Conservation (phyloP, 1,140 invertebrate genomes). For the Papilio helenus region DNA sequence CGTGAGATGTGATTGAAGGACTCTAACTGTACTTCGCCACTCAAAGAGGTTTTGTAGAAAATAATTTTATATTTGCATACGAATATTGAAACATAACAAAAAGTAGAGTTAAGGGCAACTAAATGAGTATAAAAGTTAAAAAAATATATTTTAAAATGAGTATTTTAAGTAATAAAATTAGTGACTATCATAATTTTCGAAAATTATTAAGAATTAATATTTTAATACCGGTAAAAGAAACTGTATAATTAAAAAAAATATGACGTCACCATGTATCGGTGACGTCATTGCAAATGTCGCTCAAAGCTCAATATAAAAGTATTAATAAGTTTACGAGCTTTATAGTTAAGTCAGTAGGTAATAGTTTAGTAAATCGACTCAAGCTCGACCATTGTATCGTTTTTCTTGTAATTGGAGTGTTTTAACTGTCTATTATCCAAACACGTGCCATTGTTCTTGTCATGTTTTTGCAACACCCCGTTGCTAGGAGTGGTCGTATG, state of each 20-base stretch:
- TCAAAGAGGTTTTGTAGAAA: not conserved
- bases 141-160: too few species aligned
- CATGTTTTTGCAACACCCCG: conserved; percentile 34
- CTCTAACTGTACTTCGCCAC: conserved; percentile 15
- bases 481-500: conserved; percentile 13
- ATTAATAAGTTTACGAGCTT: not conserved
- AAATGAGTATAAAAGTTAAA: too few species aligned
- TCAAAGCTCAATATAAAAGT: too few species aligned
- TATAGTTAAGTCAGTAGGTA: not conserved
- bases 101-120: too few species aligned
- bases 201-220: too few species aligned
- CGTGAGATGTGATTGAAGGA: conserved; percentile 29
- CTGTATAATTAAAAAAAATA: too few species aligned
- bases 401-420: conserved; percentile 50
- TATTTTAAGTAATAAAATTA: too few species aligned
- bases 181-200: too few species aligned
- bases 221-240: too few species aligned
- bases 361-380: conserved; percentile 14
- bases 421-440: conserved; percentile 45
- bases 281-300: too few species aligned
- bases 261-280: too few species aligned
- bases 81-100: not conserved
- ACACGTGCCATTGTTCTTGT: conserved; percentile 48
- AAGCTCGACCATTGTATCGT: conserved; percentile 44
- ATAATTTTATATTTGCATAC: not conserved